Evolutionary conservation across 2,113 vertebrate species (phyloP).

Genomic region (Neodon shergylaensis): DNA sequence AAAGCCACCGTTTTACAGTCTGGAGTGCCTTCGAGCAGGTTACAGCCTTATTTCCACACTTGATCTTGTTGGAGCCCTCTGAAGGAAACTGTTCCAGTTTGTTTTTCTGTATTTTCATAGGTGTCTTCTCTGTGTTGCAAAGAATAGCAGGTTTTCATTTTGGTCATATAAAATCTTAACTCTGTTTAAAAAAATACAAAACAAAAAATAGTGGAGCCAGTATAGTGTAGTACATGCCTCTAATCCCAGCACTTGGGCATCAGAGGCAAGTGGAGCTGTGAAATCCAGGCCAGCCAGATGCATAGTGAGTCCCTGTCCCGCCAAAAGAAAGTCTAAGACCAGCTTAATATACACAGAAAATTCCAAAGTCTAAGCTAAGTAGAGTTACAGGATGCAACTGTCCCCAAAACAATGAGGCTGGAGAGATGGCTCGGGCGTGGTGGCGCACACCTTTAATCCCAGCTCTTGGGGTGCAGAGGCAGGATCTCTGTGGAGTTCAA

Average conservation of each 20-base stretch:
- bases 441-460: too few species aligned
- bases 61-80: background rate
- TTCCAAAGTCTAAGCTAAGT: background rate
- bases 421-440: too few species aligned
- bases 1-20: background rate
- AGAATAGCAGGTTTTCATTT: conserved; percentile 7
- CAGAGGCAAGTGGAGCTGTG: background rate
- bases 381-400: background rate
- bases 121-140: background rate
- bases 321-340: background rate
- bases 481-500: too few species aligned
- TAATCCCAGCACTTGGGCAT: background rate
- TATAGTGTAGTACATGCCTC: background rate
- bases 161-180: background rate
- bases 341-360: background rate
- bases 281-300: background rate
- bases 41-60: background rate
- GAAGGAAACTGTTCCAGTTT: background rate
- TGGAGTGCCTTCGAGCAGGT: background rate
- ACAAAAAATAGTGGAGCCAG: background rate
- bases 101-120: background rate
- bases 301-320: too few species aligned
- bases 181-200: background rate
- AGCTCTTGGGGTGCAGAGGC: too few species aligned
- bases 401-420: background rate